These are phyloP conservation scores for Drosophila teissieri DNA, from an alignment of 1,140 invertebrate species.

Conservation along the genomic window DNA sequence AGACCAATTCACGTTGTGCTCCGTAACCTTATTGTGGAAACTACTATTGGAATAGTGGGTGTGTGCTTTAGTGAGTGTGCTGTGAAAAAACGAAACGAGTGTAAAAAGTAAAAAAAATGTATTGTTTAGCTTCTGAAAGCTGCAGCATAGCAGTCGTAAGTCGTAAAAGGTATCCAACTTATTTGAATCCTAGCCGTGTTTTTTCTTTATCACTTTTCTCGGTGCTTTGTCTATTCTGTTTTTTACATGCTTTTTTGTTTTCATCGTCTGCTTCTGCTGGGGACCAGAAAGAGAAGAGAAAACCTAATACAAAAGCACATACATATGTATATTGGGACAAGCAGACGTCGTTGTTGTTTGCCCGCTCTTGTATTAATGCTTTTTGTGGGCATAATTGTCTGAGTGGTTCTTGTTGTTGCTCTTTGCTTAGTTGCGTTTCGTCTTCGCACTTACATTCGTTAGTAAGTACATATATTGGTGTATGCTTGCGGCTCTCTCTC, in stretches of 20 bases:
- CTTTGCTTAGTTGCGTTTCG: constrained; percentile 67
- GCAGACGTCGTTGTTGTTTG: constrained; percentile 41
- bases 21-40: neutral
- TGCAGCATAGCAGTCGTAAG: constrained; percentile 18
- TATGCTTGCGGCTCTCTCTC: constrained; percentile 44
- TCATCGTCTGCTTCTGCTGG: constrained; percentile 74
- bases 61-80: constrained; percentile 15
- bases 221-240: constrained; percentile 50
- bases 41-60: constrained; percentile 1
- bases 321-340: constrained; percentile 53
- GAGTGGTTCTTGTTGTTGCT: constrained; percentile 49
- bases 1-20: neutral
- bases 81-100: constrained; percentile 23
- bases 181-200: neutral
- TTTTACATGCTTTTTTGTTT: constrained; percentile 77
- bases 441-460: constrained; percentile 59
- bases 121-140: constrained; percentile 43
- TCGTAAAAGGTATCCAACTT: constrained; percentile 6
- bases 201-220: neutral
- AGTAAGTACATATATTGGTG: constrained; percentile 3
- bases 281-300: constrained; percentile 39
- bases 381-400: constrained; percentile 32
- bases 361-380: constrained; percentile 17
- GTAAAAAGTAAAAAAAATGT: constrained; percentile 27
- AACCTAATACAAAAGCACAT: constrained; percentile 52